Evolutionary conservation across 2,797 vertebrate genomes (phyloP).

Genomic region (Loris lydekkerianus): DNA sequence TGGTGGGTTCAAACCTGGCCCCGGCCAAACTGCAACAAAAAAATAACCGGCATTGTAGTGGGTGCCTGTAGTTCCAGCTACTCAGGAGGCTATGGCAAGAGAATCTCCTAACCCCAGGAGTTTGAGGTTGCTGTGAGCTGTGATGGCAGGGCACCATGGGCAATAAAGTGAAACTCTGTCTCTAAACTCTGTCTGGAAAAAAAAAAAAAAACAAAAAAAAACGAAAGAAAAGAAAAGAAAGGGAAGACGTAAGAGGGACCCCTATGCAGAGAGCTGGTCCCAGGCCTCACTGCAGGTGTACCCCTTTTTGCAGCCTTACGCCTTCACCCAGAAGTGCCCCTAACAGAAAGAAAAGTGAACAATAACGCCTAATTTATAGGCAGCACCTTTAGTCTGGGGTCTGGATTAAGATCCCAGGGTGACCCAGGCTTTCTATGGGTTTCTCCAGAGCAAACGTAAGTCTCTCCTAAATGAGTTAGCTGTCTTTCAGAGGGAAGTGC

Average conservation of each 20-base stretch:
- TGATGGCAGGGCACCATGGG: too few relatives aligned
- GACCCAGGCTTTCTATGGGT: background rate
- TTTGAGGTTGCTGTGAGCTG: too few relatives aligned
- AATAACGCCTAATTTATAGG: background rate
- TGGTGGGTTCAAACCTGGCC: too few relatives aligned
- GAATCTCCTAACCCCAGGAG: too few relatives aligned
- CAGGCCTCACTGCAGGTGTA: background rate
- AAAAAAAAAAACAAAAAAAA: background rate
- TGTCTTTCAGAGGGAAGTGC: background rate
- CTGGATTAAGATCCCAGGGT: background rate
- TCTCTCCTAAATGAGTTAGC: background rate
- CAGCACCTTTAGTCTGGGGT: background rate
- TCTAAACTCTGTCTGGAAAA: too few relatives aligned
- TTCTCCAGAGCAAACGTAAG: slow-evolving; percentile 14
- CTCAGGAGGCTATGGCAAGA: too few relatives aligned
- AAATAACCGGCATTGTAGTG: too few relatives aligned
- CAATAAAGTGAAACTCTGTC: too few relatives aligned
- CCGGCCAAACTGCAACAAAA: too few relatives aligned
- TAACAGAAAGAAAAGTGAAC: background rate
- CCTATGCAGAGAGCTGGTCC: background rate
- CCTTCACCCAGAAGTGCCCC: background rate
- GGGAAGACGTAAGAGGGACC: background rate
- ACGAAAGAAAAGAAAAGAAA: background rate
- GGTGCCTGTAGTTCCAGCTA: too few relatives aligned
- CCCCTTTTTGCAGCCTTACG: background rate